These are phyloP conservation scores for Xanthia icteritia DNA, from an alignment of 2,888 invertebrate species.

Conservation along the genomic window DNA sequence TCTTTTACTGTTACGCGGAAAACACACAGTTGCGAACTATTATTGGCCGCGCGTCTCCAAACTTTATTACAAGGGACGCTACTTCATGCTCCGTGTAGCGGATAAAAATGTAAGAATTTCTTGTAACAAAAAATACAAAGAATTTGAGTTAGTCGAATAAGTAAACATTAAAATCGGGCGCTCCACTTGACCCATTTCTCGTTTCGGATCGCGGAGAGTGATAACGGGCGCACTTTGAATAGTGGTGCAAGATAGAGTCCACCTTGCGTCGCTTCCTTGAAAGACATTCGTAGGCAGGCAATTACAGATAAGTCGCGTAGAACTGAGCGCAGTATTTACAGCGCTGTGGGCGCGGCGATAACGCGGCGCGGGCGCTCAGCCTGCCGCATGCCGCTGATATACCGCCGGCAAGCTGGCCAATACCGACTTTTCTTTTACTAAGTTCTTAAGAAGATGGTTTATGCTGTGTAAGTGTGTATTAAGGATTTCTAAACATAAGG, in stretches of 20 bases:
- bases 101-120: slow-evolving; percentile 96
- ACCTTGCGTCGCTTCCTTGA: slow-evolving; percentile 86
- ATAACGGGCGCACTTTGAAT: slow-evolving; percentile 83
- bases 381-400: slow-evolving; percentile 16
- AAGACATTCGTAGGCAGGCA: slow-evolving; percentile 89
- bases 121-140: slow-evolving; percentile 52
- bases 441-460: slow-evolving; percentile 28
- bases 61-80: slow-evolving; percentile 98
- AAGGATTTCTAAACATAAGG: not conserved
- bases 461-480: slow-evolving; percentile 10
- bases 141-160: slow-evolving; percentile 70
- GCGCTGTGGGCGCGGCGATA: slow-evolving; percentile 83
- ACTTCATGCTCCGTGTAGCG: slow-evolving; percentile 98
- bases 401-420: slow-evolving; percentile 23
- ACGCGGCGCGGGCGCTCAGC: slow-evolving; percentile 55
- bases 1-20: slow-evolving; percentile 97
- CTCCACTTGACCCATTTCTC: slow-evolving; percentile 84
- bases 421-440: slow-evolving; percentile 64
- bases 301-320: slow-evolving; percentile 89
- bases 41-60: slow-evolving; percentile 99
- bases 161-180: slow-evolving; percentile 77
- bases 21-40: slow-evolving; percentile 99
- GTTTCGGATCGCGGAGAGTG: slow-evolving; percentile 78
- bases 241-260: slow-evolving; percentile 86
- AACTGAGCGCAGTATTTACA: slow-evolving; percentile 88